A percentile compares a stretch with the other conserved stretches of the same genome.
Evolutionary conservation across 2,113 vertebrate species (phyloP).

Genomic region (Pseudopodoces humilis): DNA sequence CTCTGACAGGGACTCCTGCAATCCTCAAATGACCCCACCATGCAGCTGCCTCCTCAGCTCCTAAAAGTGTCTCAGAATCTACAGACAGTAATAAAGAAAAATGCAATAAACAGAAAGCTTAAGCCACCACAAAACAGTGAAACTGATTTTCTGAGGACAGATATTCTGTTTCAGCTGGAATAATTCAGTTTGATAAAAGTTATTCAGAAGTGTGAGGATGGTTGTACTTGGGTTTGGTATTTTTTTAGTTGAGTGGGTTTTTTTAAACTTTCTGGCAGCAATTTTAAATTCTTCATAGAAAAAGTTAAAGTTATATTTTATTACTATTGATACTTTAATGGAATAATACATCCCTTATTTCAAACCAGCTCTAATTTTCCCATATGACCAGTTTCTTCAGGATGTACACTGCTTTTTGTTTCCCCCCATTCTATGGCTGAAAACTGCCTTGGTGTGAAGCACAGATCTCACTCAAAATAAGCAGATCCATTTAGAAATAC

Average conservation of each 20-base stretch:
- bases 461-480: background rate
- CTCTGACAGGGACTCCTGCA: background rate
- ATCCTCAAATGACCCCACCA: background rate
- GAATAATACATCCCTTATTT: background rate
- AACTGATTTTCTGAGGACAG: background rate
- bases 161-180: background rate
- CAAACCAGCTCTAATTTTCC: background rate
- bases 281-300: background rate
- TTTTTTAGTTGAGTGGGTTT: background rate
- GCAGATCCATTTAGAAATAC: background rate
- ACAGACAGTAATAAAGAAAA: background rate
- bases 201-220: background rate
- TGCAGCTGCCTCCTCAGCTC: background rate
- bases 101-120: background rate
- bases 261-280: background rate
- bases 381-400: background rate
- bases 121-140: background rate
- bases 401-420: background rate
- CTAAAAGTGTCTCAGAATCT: background rate
- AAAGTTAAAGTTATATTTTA: background rate
- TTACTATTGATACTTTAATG: background rate
- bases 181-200: background rate
- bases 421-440: background rate
- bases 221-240: background rate
- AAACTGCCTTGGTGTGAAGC: background rate